Conservation (phyloP, 2,113 vertebrate species). For the Brachionichthys hirsutus region DNA sequence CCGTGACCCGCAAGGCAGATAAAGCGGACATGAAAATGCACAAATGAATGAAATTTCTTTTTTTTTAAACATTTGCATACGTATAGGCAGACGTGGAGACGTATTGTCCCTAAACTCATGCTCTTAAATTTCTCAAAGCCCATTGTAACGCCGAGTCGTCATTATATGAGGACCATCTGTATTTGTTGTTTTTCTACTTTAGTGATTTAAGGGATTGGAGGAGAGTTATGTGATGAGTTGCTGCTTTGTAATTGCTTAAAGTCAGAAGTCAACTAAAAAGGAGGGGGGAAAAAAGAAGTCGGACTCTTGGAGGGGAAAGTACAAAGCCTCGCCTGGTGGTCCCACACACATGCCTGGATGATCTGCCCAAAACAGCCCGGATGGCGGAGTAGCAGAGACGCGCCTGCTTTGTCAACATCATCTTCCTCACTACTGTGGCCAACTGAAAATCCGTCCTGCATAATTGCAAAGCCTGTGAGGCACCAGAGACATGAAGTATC, state of each 20-base stretch:
- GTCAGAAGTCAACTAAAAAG: constrained; percentile 23
- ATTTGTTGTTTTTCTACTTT: no score
- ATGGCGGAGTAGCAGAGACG: constrained; percentile 63
- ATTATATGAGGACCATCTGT: no score
- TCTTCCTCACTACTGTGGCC: constrained; percentile 65
- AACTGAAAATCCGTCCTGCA: constrained; percentile 66
- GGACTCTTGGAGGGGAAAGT: constrained; percentile 69
- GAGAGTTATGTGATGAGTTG: constrained; percentile 31
- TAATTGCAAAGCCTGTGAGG: constrained; percentile 57
- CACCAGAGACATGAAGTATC: constrained; percentile 43
- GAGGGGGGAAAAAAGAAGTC: constrained; percentile 23
- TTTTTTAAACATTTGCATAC: no score
- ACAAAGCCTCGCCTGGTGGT: constrained; percentile 74
- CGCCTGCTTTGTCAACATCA: constrained; percentile 73
- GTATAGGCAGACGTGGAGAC: no score
- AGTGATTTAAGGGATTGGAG: constrained; percentile 16
- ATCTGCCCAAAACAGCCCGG: constrained; percentile 70
- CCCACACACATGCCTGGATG: constrained; percentile 64
- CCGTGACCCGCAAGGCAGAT: no score
- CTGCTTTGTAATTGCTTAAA: constrained; percentile 47
- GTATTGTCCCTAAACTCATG: no score
- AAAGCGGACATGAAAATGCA: no score
- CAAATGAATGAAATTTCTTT: no score
- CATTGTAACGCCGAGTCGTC: no score
- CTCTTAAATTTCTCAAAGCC: no score